These are phyloP conservation scores for Danio aesculapii DNA, from an alignment of 2,797 vertebrate species.

Conservation along the genomic window DNA sequence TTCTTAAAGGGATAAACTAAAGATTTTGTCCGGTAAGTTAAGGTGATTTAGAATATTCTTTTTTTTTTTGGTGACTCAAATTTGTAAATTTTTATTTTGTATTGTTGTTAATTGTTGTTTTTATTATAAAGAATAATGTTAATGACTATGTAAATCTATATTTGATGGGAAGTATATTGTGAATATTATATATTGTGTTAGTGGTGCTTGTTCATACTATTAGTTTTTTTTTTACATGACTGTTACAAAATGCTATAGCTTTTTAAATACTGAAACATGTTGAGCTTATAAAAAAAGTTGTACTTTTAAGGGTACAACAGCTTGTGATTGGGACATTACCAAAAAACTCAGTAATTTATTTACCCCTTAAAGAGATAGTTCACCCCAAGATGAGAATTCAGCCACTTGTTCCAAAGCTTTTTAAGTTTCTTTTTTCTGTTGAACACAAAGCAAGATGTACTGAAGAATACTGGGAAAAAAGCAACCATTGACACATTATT, in stretches of 20 bases:
- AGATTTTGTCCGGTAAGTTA: conserved; percentile 49
- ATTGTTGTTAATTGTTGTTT: background rate
- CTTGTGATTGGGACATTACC: background rate
- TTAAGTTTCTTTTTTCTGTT: no score
- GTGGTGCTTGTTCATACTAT: background rate
- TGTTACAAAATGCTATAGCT: background rate
- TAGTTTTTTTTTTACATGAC: background rate
- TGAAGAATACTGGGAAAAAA: no score
- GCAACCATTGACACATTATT: no score
- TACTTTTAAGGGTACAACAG: background rate
- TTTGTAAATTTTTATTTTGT: background rate
- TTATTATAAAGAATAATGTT: background rate
- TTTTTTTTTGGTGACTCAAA: background rate
- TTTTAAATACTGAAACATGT: background rate
- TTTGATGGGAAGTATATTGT: background rate
- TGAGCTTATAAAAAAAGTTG: background rate
- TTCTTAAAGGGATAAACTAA: background rate
- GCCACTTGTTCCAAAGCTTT: no score
- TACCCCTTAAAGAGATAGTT: background rate
- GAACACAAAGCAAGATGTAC: no score
- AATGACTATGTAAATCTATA: background rate
- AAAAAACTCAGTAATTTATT: background rate
- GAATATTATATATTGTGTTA: background rate
- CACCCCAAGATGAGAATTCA: no score
- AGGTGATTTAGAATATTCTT: background rate